Evolutionary conservation across 2,113 vertebrate genomes (phyloP), one percentile per base, ranked within the genome.

Genomic region (Brachyhypopomus gauderio): DNA sequence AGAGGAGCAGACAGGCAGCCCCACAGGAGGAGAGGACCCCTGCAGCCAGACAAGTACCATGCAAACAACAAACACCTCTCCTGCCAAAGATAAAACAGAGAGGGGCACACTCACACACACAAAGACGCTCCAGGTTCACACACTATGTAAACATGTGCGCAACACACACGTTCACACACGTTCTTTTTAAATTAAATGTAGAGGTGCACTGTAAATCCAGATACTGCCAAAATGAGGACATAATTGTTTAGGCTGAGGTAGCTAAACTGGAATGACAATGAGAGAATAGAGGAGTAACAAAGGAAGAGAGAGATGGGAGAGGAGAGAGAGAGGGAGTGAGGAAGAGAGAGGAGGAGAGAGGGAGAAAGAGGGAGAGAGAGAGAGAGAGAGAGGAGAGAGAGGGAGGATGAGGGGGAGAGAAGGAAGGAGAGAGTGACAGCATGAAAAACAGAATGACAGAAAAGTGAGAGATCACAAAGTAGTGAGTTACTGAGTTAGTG

Each of bases 1-100:
- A 48, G 64, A 78, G 23, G 11, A 17, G n/a, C 52, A 12, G 36
- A 14, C 45, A 52, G 45, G 8, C 30, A 30, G 1, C 12, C 12
- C 2, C 22, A 48, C 80, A 38, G 20, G 70, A 83, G 76, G 79
- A 71, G n/a, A 70, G 38, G 38, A 84, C 58, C 25, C 3, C 38
- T 63, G 77, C 80, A 86, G 78, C 81, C 84, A 62, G 82, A 78
- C 62, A 84, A 80, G 78, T 76, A 77, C 88, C 82, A 85, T 89
- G 41, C 3, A 90, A 90, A 90, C 88, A 89, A 89, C 90, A 92
- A 88, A 91, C 85, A 85, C 85, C 87, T 85, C 87, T 87, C 64
- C n/a, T 78, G 81, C 72, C 77, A 75, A 85, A 88, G 86, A 90
- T 89, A 89, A 91, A 66, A 79, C 52, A 83, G 78, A 82, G 70